A percentile compares a stretch with the other conserved stretches of the same genome.
Evolutionary conservation across 1,140 invertebrate genomes (phyloP).

Genomic region (Penaeus japonicus): DNA sequence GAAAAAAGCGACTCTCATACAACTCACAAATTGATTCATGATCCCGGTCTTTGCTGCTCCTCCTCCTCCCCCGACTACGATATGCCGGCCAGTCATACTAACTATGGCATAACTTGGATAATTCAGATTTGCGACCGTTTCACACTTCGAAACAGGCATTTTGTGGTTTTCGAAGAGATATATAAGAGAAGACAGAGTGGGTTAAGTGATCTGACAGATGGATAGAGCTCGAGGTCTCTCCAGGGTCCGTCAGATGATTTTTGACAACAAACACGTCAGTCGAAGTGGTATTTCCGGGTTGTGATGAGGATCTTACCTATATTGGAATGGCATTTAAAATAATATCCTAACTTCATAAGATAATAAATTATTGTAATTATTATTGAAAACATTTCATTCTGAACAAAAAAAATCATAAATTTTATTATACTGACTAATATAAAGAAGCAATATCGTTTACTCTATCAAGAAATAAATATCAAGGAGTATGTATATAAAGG

Average conservation of each 20-base stretch:
- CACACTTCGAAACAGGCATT: constrained; percentile 56
- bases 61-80: constrained; percentile 93
- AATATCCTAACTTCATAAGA: neutral
- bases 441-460: too few species aligned
- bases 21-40: constrained; percentile 86
- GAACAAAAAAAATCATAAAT: too few species aligned
- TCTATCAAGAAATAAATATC: too few species aligned
- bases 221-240: neutral
- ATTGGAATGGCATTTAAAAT: neutral
- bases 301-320: neutral
- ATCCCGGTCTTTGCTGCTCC: constrained; percentile 94
- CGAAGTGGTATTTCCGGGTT: neutral
- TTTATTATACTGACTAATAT: too few species aligned
- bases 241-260: neutral
- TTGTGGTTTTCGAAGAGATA: neutral
- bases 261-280: constrained; percentile 16
- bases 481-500: too few species aligned
- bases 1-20: neutral
- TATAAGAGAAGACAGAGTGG: neutral
- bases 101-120: constrained; percentile 92
- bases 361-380: neutral
- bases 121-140: constrained; percentile 71
- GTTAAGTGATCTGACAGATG: neutral
- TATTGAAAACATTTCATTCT: too few species aligned
- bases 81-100: constrained; percentile 88